phyloP scores from a whole-genome alignment of 1,140 invertebrate genomes.

The Sinella curviseta region DNA sequence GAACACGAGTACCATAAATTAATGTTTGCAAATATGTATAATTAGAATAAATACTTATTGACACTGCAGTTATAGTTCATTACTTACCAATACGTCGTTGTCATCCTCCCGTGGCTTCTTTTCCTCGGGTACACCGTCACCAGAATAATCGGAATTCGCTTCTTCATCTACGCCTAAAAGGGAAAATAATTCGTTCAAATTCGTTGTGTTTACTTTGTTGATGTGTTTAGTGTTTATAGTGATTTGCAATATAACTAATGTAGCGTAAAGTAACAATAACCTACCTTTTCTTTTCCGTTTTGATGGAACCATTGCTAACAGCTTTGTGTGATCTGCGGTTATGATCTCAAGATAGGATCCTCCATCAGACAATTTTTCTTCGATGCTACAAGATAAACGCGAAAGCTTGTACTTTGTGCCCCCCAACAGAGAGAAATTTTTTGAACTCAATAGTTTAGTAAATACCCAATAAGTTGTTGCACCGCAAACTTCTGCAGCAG shows the following conservation, averaged over 20 bases:
- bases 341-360: conserved; percentile 64
- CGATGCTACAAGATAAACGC: conserved; percentile 59
- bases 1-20: conserved; percentile 5
- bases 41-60: background rate
- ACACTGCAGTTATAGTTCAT: background rate
- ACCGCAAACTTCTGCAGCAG: conserved; percentile 83
- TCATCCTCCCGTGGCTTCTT: conserved; percentile 33
- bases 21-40: background rate
- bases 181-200: background rate
- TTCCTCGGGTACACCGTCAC: background rate
- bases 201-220: background rate
- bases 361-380: conserved; percentile 64
- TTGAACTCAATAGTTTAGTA: conserved; percentile 40
- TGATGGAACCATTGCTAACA: conserved; percentile 64
- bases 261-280: background rate
- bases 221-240: background rate
- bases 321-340: conserved; percentile 69
- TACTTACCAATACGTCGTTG: conserved; percentile 40
- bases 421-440: conserved; percentile 11
- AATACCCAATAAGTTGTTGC: conserved; percentile 76
- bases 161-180: conserved; percentile 39
- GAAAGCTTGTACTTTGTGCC: no score
- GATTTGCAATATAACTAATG: conserved; percentile 12
- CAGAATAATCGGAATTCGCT: conserved; percentile 6
- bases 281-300: conserved; percentile 40